Evolutionary conservation across 2,113 vertebrate genomes (phyloP).

Genomic region (Chitala chitala): DNA sequence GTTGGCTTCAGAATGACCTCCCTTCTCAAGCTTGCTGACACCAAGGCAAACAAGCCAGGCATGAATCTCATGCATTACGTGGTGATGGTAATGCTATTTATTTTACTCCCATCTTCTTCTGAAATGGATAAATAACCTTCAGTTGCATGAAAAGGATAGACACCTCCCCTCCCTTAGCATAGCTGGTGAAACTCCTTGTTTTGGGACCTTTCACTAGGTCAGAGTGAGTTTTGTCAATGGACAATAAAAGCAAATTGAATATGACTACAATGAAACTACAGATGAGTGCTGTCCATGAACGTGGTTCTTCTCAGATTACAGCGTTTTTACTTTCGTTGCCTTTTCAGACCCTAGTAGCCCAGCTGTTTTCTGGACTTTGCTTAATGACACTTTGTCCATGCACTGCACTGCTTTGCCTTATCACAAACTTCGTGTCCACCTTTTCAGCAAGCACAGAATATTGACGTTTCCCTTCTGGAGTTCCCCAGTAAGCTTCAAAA

Average conservation of each 20-base stretch:
- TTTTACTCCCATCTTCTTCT: background rate
- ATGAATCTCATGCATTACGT: conserved; percentile 78
- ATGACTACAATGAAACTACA: too few relatives aligned
- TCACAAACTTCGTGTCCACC: background rate
- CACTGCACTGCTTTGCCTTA: background rate
- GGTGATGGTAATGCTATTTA: conserved; percentile 52
- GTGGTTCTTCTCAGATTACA: background rate
- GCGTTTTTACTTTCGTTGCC: background rate
- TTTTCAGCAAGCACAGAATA: conserved; percentile 62
- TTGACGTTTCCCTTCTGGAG: conserved; percentile 49
- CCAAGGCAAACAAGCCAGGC: conserved; percentile 70
- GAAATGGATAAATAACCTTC: background rate
- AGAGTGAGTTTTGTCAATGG: too few relatives aligned
- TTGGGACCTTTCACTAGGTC: background rate
- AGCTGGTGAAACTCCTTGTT: background rate
- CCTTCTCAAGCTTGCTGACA: conserved; percentile 65
- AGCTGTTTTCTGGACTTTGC: background rate
- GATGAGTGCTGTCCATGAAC: too few relatives aligned
- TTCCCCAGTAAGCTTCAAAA: conserved; percentile 58
- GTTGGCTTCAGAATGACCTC: conserved; percentile 68
- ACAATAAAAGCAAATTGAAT: too few relatives aligned
- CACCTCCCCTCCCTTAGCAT: background rate
- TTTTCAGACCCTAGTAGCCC: too few relatives aligned
- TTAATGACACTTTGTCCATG: background rate
- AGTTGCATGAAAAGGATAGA: background rate